These are phyloP conservation scores for Diachasmimorpha longicaudata DNA, from an alignment of 1,140 invertebrate species.

Conservation along the genomic window DNA sequence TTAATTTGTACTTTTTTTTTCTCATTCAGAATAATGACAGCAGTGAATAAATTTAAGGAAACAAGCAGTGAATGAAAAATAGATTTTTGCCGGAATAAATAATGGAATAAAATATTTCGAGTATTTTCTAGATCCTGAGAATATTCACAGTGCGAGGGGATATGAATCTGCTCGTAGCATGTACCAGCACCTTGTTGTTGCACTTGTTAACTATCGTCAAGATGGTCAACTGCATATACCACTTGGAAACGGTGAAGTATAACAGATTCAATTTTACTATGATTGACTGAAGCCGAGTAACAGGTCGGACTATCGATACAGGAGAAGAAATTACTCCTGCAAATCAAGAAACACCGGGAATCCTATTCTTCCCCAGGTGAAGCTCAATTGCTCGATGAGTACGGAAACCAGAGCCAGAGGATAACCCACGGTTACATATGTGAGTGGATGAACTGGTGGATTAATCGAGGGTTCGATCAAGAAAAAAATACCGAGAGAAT, in stretches of 20 bases:
- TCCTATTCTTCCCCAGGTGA: neutral
- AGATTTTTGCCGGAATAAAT: no score
- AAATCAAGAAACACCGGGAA: neutral
- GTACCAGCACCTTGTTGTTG: constrained; percentile 10
- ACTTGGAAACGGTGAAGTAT: constrained; percentile 9
- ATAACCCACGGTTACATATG: constrained; percentile 11
- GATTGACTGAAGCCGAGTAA: no score
- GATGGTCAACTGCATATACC: neutral
- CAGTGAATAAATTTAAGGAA: no score
- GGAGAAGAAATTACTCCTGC: neutral
- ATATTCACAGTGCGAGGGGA: neutral
- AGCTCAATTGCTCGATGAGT: neutral
- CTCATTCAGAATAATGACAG: no score
- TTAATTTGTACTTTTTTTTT: no score
- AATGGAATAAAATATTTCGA: neutral
- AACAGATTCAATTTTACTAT: no score
- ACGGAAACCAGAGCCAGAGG: neutral
- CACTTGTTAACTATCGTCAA: neutral
- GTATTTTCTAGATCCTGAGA: neutral
- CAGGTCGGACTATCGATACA: neutral
- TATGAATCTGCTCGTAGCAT: neutral
- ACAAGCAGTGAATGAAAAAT: no score
- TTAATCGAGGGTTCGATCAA: neutral
- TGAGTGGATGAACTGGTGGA: neutral
- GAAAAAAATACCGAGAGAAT: neutral